Base-by-base conservation (phyloP, 2,888 invertebrate genomes). In the Scaptomyza parva region DNA sequence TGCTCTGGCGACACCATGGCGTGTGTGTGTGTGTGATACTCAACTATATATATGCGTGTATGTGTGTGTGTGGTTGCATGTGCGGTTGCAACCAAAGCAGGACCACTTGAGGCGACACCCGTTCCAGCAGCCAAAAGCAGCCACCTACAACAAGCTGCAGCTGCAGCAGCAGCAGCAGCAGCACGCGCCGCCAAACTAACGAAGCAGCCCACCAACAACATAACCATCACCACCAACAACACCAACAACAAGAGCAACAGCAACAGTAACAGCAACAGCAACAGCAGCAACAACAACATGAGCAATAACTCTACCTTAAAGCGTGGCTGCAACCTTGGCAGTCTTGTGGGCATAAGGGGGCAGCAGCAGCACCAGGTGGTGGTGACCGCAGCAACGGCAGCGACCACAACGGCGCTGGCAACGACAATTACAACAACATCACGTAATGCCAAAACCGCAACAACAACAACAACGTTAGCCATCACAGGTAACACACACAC, bases 61-160 rank as follows among this genome's bases (percentile, higher is more conserved):
- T 58, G 11, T 52, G 22, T 43, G 54, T 50, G 12, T 58, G 39
- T 52, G 39, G 44, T 54, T 37, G 64, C 48, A 43, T 71, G 71
- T 41, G n/a, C n/a, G 78, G 83, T 77, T 71, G 77, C 73, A 86
- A 76, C 78, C 79, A 76, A 88, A 87, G 88, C 89, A 89, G 89
- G 89, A 89, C 89, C 86, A 87, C 89, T 89, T 83, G 89, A 89
- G 80, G 86, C 78, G 75, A 89, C 71, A 69, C 66, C 81, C 73
- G 47, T 65, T 60, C 61, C 87, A 73, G 50, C 65, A 72, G 54
- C 66, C 62, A 70, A 26, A 57, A 51, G 20, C 73, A 66, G 45
- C 61, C 75, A 53, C 44, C 66, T 60, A 22, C 47, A 30, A 43
- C 41, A 58, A 68, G 14, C 14, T 17, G 68, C 37, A 68, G 14